These are phyloP conservation scores for Labrus mixtus DNA, from an alignment of 2,113 vertebrate species.

Conservation along the genomic window DNA sequence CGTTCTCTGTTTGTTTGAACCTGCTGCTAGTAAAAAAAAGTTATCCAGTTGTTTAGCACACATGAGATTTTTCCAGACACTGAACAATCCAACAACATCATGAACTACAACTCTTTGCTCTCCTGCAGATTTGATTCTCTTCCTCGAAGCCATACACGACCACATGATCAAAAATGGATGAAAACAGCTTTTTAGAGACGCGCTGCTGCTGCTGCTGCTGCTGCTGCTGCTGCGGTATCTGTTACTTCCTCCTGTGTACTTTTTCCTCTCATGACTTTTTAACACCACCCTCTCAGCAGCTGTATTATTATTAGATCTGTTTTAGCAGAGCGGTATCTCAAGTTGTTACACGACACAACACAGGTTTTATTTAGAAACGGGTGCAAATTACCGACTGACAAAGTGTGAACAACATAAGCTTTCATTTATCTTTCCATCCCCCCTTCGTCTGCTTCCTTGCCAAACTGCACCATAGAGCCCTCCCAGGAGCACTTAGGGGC, in stretches of 20 bases:
- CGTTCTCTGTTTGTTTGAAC: too few species aligned
- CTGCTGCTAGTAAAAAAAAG: too few species aligned
- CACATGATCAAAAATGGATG: constrained; percentile 8
- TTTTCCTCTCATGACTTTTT: constrained; percentile 26
- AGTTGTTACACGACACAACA: too few species aligned
- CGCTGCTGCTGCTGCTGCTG: background rate
- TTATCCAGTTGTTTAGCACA: too few species aligned
- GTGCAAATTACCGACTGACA: background rate
- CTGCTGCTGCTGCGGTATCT: too few species aligned
- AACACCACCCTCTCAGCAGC: background rate
- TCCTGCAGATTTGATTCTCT: background rate
- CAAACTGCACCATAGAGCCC: constrained; percentile 10
- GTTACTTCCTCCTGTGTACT: constrained; percentile 1
- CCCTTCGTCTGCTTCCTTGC: background rate
- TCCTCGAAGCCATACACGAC: background rate
- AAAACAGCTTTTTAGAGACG: background rate
- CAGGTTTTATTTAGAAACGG: background rate
- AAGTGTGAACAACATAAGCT: background rate
- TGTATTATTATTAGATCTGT: background rate
- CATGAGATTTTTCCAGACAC: background rate
- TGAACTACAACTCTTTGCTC: background rate
- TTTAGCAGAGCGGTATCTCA: background rate
- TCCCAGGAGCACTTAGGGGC: constrained; percentile 61
- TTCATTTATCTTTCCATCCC: background rate
- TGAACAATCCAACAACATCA: background rate